Evolutionary conservation across 2,113 vertebrate species (phyloP).

Genomic region (Sinosuthora webbiana): DNA sequence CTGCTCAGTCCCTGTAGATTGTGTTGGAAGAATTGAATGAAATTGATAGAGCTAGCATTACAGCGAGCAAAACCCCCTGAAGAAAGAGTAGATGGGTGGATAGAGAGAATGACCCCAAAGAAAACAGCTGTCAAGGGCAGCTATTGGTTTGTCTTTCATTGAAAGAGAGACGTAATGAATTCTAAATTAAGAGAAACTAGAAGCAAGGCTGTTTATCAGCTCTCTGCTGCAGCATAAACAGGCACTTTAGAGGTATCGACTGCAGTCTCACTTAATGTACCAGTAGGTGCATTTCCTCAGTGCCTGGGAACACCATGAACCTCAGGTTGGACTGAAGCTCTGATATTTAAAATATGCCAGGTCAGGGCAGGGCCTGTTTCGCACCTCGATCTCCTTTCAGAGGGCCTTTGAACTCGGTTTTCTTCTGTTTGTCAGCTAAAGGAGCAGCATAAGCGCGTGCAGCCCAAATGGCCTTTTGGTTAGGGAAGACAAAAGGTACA

Average conservation of each 20-base stretch:
- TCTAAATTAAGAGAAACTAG: constrained; percentile 70
- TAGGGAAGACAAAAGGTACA: background rate
- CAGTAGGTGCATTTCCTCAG: background rate
- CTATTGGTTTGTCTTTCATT: constrained; percentile 77
- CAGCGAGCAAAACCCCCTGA: constrained; percentile 76
- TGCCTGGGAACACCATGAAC: background rate
- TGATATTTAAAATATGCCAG: background rate
- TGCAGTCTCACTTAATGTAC: constrained; percentile 36
- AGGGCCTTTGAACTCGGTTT: background rate
- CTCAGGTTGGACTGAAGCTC: background rate
- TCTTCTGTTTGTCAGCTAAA: background rate
- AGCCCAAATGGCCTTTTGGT: background rate
- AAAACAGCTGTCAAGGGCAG: constrained; percentile 86
- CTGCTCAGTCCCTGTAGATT: constrained; percentile 73
- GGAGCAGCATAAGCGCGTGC: fast-evolving
- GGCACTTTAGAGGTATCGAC: constrained; percentile 23
- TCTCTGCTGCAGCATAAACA: background rate
- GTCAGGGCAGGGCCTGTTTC: background rate
- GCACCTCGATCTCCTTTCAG: background rate
- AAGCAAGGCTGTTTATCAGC: constrained; percentile 41
- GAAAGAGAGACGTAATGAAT: constrained; percentile 74
- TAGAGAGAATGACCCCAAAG: constrained; percentile 76
- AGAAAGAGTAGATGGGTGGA: constrained; percentile 75
- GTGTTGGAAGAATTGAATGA: constrained; percentile 78
- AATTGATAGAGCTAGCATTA: constrained; percentile 82